Evolutionary conservation across 2,797 vertebrate genomes (phyloP).

Genomic region (Helarctos malayanus): DNA sequence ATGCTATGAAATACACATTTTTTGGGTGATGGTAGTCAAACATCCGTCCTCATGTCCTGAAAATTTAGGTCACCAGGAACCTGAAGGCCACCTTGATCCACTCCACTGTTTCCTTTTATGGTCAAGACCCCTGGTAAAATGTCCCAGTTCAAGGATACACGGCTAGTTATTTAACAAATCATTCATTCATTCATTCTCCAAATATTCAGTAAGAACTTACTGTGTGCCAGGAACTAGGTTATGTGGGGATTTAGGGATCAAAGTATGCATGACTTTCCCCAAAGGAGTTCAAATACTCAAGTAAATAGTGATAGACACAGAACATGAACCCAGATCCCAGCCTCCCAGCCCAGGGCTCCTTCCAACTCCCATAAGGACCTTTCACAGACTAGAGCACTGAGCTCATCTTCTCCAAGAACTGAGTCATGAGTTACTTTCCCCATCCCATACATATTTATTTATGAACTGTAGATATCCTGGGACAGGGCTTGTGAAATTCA

Average conservation of each 20-base stretch:
- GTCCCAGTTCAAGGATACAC: not conserved
- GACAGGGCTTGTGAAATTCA: not conserved
- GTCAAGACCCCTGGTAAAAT: not conserved
- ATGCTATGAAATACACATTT: not conserved
- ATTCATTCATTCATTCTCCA: slow-evolving; percentile 19
- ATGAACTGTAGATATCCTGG: not conserved
- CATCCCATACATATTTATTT: not conserved
- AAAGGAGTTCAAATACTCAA: slow-evolving; percentile 22
- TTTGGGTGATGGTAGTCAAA: not conserved
- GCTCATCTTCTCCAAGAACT: not conserved
- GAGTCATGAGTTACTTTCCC: slow-evolving; percentile 20
- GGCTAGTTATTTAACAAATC: slow-evolving; percentile 23
- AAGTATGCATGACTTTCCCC: not conserved
- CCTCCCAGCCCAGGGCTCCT: not conserved
- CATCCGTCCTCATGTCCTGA: not conserved
- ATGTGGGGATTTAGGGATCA: not conserved
- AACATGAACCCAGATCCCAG: not conserved
- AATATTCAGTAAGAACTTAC: slow-evolving; percentile 45
- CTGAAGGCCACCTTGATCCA: not conserved
- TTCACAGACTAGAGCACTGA: not conserved
- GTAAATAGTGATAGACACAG: not conserved
- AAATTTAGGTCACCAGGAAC: not conserved
- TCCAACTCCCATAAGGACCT: not conserved
- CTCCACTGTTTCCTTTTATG: not conserved
- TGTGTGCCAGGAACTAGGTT: not conserved